These are phyloP conservation scores for Discoglossus pictus DNA, from an alignment of 2,797 vertebrate species.

Conservation along the genomic window DNA sequence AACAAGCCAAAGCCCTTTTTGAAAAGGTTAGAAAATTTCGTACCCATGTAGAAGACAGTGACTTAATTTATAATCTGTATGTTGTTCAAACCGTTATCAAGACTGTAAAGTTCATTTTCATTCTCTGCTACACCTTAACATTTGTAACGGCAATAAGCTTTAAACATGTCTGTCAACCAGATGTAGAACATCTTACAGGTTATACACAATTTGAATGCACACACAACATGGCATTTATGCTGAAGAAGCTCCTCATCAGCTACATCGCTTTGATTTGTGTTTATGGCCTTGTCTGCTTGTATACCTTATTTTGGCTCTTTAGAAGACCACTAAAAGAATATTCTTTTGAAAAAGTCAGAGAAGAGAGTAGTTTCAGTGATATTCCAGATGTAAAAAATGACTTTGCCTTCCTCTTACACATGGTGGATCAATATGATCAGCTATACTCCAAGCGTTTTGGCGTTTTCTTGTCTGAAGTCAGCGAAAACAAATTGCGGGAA, in stretches of 20 bases:
- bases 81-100: conserved; percentile 95
- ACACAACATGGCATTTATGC: conserved; percentile 98
- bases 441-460: conserved; percentile 97
- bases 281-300: conserved; percentile 93
- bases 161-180: conserved; percentile 85
- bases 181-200: conserved; percentile 93
- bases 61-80: conserved; percentile 95
- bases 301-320: conserved; percentile 97
- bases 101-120: conserved; percentile 95
- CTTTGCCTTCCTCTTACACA: conserved; percentile 97
- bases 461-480: conserved; percentile 96
- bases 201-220: conserved; percentile 91
- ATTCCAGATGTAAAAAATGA: conserved; percentile 98
- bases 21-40: conserved; percentile 98
- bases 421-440: conserved; percentile 98
- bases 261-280: conserved; percentile 94
- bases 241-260: conserved; percentile 93
- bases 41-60: conserved; percentile 94
- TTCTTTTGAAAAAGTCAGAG: conserved; percentile 95
- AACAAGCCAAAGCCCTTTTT: conserved; percentile 96
- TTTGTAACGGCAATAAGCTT: conserved; percentile 95
- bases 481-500: conserved; percentile 95
- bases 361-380: conserved; percentile 98
- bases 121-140: conserved; percentile 93
- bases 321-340: conserved; percentile 95